Percentiles rank a stretch among this genome's conserved stretches.
Conservation (phyloP, 2,888 invertebrate species). For the Ditula angustiorana region DNA sequence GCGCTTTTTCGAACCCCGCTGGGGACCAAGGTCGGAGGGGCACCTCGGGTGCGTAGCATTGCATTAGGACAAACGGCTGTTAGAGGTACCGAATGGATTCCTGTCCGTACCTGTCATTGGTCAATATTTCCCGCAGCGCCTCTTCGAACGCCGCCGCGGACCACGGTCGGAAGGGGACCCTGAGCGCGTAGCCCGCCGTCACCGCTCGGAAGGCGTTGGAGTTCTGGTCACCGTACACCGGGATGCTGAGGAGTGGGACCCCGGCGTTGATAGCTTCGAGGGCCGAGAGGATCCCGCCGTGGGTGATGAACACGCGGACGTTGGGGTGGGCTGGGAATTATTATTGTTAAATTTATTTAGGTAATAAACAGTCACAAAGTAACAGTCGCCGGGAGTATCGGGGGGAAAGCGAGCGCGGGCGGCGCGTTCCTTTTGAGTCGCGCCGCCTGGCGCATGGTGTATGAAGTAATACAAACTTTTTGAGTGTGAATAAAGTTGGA, state of each 20-base stretch:
- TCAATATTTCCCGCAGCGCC: conserved; percentile 56
- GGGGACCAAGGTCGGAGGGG: no score
- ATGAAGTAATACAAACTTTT: no score
- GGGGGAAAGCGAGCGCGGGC: no score
- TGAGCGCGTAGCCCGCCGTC: conserved; percentile 54
- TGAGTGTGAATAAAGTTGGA: no score
- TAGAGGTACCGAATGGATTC: background rate
- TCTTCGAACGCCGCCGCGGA: conserved; percentile 50
- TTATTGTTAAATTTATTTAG: background rate
- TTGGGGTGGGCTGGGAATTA: conserved; percentile 54
- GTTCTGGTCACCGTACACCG: conserved; percentile 69
- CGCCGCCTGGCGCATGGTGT: no score
- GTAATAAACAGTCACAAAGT: no score
- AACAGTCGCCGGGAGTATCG: no score
- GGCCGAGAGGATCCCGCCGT: conserved; percentile 57
- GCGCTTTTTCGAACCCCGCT: no score
- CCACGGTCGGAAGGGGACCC: conserved; percentile 47
- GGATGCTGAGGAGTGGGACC: conserved; percentile 63
- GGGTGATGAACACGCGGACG: conserved; percentile 56
- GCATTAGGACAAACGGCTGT: background rate
- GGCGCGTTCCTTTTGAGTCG: no score
- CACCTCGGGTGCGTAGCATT: no score
- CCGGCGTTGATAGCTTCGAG: conserved; percentile 57
- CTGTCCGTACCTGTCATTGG: conserved; percentile 53
- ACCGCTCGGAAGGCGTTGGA: conserved; percentile 57